phyloP scores from a whole-genome alignment of 1,140 invertebrate species.

The Pantala flavescens region DNA sequence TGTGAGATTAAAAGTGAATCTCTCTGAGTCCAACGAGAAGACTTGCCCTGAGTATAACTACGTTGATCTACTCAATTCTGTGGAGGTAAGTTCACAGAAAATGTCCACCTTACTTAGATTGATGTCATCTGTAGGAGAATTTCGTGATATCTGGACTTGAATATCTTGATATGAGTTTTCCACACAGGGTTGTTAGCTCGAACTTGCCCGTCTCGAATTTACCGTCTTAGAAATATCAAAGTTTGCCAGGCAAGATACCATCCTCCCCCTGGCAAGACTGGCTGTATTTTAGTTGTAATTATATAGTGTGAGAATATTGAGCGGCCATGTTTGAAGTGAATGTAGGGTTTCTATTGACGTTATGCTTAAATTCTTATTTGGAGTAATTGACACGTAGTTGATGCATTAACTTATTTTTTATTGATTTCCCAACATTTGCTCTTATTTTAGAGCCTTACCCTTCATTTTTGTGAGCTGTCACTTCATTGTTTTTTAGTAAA shows the following conservation, averaged over 20 bases:
- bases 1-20: constrained; percentile 44
- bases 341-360: constrained; percentile 9
- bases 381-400: background rate
- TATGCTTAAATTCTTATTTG: background rate
- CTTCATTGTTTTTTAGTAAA: background rate
- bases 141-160: background rate
- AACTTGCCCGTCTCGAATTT: background rate
- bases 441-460: background rate
- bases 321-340: background rate
- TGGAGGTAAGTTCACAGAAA: constrained; percentile 37
- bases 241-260: background rate
- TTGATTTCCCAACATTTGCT: background rate
- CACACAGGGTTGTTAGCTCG: background rate
- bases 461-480: background rate
- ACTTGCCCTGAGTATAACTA: constrained; percentile 55
- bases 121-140: background rate
- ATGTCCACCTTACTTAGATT: background rate
- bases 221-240: background rate
- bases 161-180: background rate
- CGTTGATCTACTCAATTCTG: constrained; percentile 46
- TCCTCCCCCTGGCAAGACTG: background rate
- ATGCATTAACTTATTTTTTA: background rate
- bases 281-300: constrained; percentile 2
- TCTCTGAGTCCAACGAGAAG: constrained; percentile 51
- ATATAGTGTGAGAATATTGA: background rate